Percentiles rank a stretch among this genome's conserved stretches.
These are phyloP conservation scores for Tetramorium simillimum DNA, from an alignment of 1,140 invertebrate genomes.

Conservation along the genomic window DNA sequence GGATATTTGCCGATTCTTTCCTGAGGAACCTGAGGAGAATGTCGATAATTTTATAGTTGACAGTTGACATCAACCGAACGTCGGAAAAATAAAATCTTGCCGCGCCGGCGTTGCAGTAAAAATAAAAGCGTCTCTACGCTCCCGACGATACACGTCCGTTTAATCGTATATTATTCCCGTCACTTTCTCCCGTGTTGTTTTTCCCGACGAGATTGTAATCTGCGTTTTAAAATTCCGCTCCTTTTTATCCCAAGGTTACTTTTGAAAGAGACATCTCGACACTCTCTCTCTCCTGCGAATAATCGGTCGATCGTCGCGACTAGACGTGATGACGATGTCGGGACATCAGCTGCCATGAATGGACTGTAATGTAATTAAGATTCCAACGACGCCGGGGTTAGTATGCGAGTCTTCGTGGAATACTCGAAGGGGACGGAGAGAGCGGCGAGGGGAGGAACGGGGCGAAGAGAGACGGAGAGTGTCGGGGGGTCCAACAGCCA, in stretches of 20 bases:
- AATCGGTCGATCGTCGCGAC: constrained; percentile 38
- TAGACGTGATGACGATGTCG: constrained; percentile 56
- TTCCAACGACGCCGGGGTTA: constrained; percentile 70
- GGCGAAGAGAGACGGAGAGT: constrained; percentile 1
- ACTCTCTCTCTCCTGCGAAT: constrained; percentile 56
- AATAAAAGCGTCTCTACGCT: neutral
- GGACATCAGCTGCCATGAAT: constrained; percentile 75
- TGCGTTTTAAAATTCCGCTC: neutral
- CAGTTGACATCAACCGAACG: neutral
- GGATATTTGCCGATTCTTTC: constrained; percentile 43
- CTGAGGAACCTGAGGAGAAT: neutral
- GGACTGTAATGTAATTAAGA: constrained; percentile 79
- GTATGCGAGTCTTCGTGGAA: constrained; percentile 59
- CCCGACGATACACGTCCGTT: neutral
- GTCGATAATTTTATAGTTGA: constrained; percentile 45
- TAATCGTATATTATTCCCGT: neutral
- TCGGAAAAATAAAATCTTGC: neutral
- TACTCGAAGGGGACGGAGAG: constrained; percentile 1
- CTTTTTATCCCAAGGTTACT: neutral
- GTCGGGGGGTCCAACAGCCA: constrained; percentile 42
- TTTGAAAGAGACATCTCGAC: neutral
- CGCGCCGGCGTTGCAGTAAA: neutral
- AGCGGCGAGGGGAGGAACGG: neutral
- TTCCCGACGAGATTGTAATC: neutral
- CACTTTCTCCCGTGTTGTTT: neutral